Evolutionary conservation across 2,113 vertebrate genomes (phyloP), one percentile per base, ranked within the genome.

Genomic region (Megalops atlanticus): DNA sequence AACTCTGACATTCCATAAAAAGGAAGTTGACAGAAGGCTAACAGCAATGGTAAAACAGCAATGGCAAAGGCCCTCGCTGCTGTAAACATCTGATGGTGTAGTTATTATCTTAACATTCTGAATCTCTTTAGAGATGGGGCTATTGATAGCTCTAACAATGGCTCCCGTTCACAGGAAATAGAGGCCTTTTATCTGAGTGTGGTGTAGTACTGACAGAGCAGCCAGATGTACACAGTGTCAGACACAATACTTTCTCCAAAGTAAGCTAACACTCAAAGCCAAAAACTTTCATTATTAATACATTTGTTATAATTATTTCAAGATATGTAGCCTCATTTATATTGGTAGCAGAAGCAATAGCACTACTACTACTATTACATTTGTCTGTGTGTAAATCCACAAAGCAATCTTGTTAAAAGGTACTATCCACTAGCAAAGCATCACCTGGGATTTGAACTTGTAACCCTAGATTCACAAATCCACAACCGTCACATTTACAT

Each of bases 91-190:
- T 64, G 58, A 64, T 64, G 58, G 58, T 31, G 6, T 2, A 31
- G 21, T 31, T 73, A 41, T 75, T 75, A 31, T 75, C 40, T 75
- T 75, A 18, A 39, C 12, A 24, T n/a, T 43, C 73, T 35, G 71
- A 24, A 35, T 36, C 35, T 73, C 71, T 73, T 35, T 21, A 16
- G 71, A 73, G 71, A 73, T 40, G 24, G 35, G 16, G 71, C 71
- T 31, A 75, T 40, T 75, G 39, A 75, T 27, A 40, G 40, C 38
- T 11, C 4, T 24, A 75, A 75, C 73, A 75, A 43, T 27, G 72
- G n/a, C 39, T 43, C 15, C 4, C 18, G 40, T 75, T 75, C 73
- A 35, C 78, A 79, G 40, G 40, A 47, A 36, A 79, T 78, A 76
- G 70, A 70, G 70, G 74, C 69, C 72, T 21, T 76, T 40, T 71